Conservation (phyloP, 2,888 invertebrate species). For the Epistrophella euchroma region DNA sequence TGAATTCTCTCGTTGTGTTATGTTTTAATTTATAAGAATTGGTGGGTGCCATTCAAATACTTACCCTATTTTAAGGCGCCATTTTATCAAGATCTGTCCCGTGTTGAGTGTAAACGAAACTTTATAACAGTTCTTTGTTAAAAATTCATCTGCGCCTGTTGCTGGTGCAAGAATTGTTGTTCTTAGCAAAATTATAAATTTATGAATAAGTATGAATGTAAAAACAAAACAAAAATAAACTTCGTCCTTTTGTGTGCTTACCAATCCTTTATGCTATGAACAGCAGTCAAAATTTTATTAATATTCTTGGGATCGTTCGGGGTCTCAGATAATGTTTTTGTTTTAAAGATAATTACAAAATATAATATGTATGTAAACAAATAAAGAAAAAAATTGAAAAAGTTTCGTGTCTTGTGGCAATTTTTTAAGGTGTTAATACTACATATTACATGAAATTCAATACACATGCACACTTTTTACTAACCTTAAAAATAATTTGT, state of each 20-base stretch:
- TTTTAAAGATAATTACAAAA: conserved; percentile 21
- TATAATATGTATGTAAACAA: not conserved
- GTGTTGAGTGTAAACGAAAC: not conserved
- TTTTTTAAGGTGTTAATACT: not conserved
- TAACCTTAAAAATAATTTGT: not conserved
- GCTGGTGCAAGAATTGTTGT: not conserved
- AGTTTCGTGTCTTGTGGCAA: conserved; percentile 11
- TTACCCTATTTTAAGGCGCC: not conserved
- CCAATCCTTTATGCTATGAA: not conserved
- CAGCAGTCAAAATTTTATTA: not conserved
- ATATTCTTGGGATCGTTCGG: conserved; percentile 20
- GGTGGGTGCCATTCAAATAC: too few species aligned
- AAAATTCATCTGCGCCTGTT: not conserved
- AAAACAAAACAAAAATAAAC: not conserved
- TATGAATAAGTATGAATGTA: conserved; percentile 13
- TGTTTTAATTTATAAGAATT: too few species aligned
- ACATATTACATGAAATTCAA: not conserved
- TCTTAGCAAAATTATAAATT: not conserved
- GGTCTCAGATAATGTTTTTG: conserved; percentile 9
- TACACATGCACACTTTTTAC: conserved; percentile 1
- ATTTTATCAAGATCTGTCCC: not conserved
- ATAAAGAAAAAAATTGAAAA: not conserved
- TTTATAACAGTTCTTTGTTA: not conserved
- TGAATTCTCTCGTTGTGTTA: too few species aligned
- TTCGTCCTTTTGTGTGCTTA: not conserved